Conservation (phyloP, 2,888 invertebrate genomes). For the Oscheius sp. region DNA sequence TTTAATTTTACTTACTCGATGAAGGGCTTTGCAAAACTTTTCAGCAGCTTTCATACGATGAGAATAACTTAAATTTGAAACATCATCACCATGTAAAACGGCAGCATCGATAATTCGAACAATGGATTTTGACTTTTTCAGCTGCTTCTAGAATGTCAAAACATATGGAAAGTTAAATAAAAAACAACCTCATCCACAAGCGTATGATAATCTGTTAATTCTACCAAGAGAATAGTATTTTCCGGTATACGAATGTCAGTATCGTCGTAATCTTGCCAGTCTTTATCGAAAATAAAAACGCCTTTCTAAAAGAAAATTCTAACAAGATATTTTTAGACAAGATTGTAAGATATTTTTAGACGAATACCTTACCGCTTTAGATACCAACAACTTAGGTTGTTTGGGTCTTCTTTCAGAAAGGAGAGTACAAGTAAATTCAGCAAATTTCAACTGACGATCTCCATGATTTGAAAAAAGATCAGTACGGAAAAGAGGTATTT, state of each 20-base stretch:
- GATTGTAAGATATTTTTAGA: neutral
- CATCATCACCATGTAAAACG: slow-evolving; percentile 65
- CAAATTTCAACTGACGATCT: slow-evolving; percentile 36
- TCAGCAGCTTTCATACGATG: slow-evolving; percentile 55
- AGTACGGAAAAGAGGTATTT: slow-evolving; percentile 10
- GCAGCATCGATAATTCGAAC: slow-evolving; percentile 68
- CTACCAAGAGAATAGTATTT: slow-evolving; percentile 54
- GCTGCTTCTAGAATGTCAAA: neutral
- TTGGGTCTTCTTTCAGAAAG: slow-evolving; percentile 33
- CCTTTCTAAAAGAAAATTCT: slow-evolving; percentile 35
- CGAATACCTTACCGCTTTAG: slow-evolving; percentile 33
- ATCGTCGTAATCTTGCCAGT: slow-evolving; percentile 29
- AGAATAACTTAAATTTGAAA: slow-evolving; percentile 54
- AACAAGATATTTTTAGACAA: neutral
- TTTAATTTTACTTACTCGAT: slow-evolving; percentile 42
- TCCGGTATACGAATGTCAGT: slow-evolving; percentile 49
- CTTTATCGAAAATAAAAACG: slow-evolving; percentile 5
- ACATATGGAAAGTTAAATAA: neutral
- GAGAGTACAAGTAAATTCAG: slow-evolving; percentile 37
- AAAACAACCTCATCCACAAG: neutral
- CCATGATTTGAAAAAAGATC: neutral
- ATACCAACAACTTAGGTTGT: slow-evolving; percentile 33
- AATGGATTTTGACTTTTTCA: slow-evolving; percentile 33
- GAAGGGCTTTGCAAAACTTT: slow-evolving; percentile 61
- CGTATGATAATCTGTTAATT: slow-evolving; percentile 26